Conservation (phyloP, 92 coral and sea anemone species). For the Epizoanthus scotinus region DNA sequence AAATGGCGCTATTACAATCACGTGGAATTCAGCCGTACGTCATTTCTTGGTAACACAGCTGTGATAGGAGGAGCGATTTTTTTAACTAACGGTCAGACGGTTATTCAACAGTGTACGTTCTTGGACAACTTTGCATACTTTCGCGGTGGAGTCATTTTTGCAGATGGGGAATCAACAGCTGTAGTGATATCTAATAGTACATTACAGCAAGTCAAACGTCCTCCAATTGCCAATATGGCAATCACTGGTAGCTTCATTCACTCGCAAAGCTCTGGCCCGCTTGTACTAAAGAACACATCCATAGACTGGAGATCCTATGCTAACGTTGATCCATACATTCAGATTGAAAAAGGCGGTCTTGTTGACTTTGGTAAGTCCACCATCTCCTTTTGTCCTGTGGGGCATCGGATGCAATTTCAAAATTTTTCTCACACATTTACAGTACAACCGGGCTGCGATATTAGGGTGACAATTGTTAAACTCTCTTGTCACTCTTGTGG, state of each 20-base stretch:
- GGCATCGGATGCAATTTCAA: constrained; percentile 15
- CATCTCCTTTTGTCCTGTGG: not conserved
- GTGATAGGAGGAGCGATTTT: not conserved
- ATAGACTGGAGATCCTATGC: constrained; percentile 17
- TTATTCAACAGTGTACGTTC: not conserved
- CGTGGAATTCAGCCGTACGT: not conserved
- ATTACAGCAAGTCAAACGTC: not conserved
- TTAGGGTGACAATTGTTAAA: not conserved
- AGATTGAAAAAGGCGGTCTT: not conserved
- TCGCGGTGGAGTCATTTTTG: not conserved
- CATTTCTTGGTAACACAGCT: not conserved
- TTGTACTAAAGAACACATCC: not conserved
- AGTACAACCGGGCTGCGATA: not conserved
- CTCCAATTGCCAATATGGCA: not conserved
- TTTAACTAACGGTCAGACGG: not conserved
- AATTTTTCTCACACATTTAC: constrained; percentile 13
- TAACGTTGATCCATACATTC: not conserved
- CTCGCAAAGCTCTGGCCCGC: constrained; percentile 21
- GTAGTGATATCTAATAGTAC: not conserved
- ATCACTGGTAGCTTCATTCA: constrained; percentile 14
- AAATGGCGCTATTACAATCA: not conserved
- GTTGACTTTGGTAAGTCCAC: not conserved
- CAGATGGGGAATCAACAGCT: not conserved
- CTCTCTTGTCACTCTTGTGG: constrained; percentile 3
- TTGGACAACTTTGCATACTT: not conserved